Base-by-base conservation (phyloP, 2,797 vertebrate genomes). In the Pantherophis vulpinus region DNA sequence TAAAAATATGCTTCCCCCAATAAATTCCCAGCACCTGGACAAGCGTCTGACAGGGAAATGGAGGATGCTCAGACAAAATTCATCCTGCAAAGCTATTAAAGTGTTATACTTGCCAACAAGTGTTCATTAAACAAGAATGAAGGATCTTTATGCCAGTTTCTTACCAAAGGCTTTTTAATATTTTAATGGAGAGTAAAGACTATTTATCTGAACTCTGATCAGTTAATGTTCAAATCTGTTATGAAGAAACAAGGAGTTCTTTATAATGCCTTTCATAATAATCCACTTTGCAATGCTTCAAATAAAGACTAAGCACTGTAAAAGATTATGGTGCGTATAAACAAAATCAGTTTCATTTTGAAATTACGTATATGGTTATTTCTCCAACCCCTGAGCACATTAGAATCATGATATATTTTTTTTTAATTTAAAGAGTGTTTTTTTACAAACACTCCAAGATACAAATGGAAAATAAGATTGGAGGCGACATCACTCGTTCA, bases 121-220 rank as follows among this genome's bases (percentile, higher is more conserved):
- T 98, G 98, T 98, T 98, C 98, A 98, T 98, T 98, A 98, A 98
- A 98, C 97, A 98, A 97, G 98, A 97, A 98, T 98, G 98, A 98
- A 98, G 97, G 96, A 98, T 98, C 97, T 98, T 97, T 97, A 97
- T 6, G 96, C 98, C 96, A 97, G 97, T 97, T 98, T 97, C 96
- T 97, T 97, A 97, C 97, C 98, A 98, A 97, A 98, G 97, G 97
- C 98, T 98, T 98, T 98, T 98, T 97, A 98, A 98, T 98, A 98
- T 98, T 98, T 98, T 98, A 98, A 98, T 98, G 97, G 97, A 98
- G 97, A 98, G 97, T 98, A 98, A 98, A 97, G 98, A 98, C 98
- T 98, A 98, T 98, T 98, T 98, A 98, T 98, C 98, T 98, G 97
- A 98, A 98, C 97, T 98, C 97, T 98, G 97, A 98, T 98, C 98